Conservation (phyloP, 2,888 invertebrate species). For the Ectemnius cavifrons region DNA sequence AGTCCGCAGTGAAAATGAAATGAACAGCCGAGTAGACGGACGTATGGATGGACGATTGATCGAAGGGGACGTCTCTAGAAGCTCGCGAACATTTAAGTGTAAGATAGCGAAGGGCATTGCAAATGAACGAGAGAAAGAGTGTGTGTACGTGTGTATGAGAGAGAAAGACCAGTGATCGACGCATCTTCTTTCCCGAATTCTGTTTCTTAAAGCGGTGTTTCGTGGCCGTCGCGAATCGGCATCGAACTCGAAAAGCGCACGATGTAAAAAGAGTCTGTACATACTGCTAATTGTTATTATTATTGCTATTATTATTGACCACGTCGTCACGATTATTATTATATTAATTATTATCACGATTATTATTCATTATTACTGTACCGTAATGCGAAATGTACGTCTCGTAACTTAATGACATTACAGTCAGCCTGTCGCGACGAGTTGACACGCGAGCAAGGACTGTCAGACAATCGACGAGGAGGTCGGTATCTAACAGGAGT, state of each 20-base stretch:
- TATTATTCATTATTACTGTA: slow-evolving; percentile 39
- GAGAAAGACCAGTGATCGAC: slow-evolving; percentile 68
- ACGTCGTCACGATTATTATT: slow-evolving; percentile 37
- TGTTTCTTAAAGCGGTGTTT: slow-evolving; percentile 44
- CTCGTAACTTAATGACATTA: slow-evolving; percentile 62
- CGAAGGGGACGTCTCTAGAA: too few relatives aligned
- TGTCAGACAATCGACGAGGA: slow-evolving; percentile 52
- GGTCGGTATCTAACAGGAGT: slow-evolving; percentile 15
- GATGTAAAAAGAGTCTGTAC: slow-evolving; percentile 34
- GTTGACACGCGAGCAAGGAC: slow-evolving; percentile 35
- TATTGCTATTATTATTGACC: slow-evolving; percentile 36
- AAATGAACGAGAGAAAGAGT: slow-evolving; percentile 12
- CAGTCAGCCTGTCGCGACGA: slow-evolving; percentile 31
- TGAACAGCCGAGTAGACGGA: slow-evolving; percentile 16
- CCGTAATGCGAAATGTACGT: slow-evolving; percentile 45
- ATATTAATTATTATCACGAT: slow-evolving; percentile 42
- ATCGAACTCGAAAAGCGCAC: not conserved
- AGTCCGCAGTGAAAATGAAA: slow-evolving; percentile 70
- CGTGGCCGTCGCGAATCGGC: slow-evolving; percentile 28
- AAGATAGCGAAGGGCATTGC: too few relatives aligned
- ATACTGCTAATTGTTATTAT: slow-evolving; percentile 29
- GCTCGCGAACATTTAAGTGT: slow-evolving; percentile 13
- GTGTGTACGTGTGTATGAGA: slow-evolving; percentile 13
- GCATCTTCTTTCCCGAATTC: slow-evolving; percentile 43
- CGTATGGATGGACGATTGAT: too few relatives aligned